These are phyloP conservation scores for Marmota flaviventris DNA, from an alignment of 2,113 vertebrate genomes.

Conservation along the genomic window DNA sequence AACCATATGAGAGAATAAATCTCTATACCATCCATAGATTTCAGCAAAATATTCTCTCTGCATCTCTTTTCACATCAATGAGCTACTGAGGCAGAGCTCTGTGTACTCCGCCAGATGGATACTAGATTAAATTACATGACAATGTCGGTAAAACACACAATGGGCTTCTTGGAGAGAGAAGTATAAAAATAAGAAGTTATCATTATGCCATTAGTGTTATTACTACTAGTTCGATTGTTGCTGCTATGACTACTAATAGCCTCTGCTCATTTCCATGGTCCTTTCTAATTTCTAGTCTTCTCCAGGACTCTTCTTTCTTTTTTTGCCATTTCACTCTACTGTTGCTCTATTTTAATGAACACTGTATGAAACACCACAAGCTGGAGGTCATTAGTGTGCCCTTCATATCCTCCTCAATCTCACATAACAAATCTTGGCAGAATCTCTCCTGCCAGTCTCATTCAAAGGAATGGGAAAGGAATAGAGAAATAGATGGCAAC, in stretches of 20 bases:
- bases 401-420: background rate
- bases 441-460: background rate
- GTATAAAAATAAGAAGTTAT: slow-evolving; percentile 70
- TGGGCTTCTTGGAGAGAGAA: slow-evolving; percentile 64
- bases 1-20: background rate
- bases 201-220: slow-evolving; percentile 69
- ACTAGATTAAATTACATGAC: slow-evolving; percentile 68
- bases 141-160: slow-evolving; percentile 26
- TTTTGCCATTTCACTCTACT: background rate
- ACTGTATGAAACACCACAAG: background rate
- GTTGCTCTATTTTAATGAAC: background rate
- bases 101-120: slow-evolving; percentile 58
- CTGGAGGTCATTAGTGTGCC: background rate
- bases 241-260: slow-evolving; percentile 65
- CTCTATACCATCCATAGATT: background rate
- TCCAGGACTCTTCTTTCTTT: background rate
- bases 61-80: slow-evolving; percentile 45
- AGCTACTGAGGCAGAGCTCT: slow-evolving; percentile 24
- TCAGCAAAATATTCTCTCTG: slow-evolving; percentile 32
- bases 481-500: background rate
- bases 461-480: background rate
- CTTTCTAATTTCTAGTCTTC: background rate
- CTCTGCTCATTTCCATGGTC: background rate
- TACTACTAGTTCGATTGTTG: background rate
- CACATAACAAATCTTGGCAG: background rate